Base-by-base conservation (phyloP, 2,888 invertebrate genomes). In the Argyresthia goedartella region DNA sequence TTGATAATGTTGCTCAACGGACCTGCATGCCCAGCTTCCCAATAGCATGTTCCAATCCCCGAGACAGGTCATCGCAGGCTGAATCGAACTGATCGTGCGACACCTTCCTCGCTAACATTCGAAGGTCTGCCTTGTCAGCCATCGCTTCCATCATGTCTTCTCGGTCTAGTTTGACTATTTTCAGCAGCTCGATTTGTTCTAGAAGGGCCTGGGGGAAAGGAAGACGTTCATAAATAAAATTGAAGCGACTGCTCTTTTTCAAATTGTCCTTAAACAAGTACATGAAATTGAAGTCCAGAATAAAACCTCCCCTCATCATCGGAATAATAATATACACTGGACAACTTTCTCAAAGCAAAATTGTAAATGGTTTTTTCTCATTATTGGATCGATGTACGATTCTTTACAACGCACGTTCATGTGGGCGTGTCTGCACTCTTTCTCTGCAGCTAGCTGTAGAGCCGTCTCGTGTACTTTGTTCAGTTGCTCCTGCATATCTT, bases 101-200 rank as follows among this genome's bases (percentile, higher is more conserved):
- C 8, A 93, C 93, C 66, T 94, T 94, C 43, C 90, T 86, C 52
- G 92, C 90, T 53, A 94, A 76, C 66, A 89, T 84, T 1, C 89
- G 88, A 50, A 90, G 81, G 66, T 94, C 93, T 0, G 93, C 93
- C 71, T 94, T 94, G 53, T 92, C 91, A 0, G 93, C 92, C 60
- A 94, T 79, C 1, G 92, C 89, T 55, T 92, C 91, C 53, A 91
- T 90, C 60, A 93, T 85, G 59, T 92, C 92, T 59, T 90, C 91
- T 55, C 90, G 90, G 60, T 93, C 92, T 4, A 93, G 88, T 71
- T 93, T 94, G 0, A 90, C 81, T 0, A 85, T 87, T 63, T 91
- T 91, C 56, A 93, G 64, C 11, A 91, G 61, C 60, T 92, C 91
- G 48, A 92, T 88, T 78, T 92, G 90, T 67, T 92, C 91, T 52